Base-by-base conservation (phyloP, 2,797 vertebrate species). In the Ara ararauna region DNA sequence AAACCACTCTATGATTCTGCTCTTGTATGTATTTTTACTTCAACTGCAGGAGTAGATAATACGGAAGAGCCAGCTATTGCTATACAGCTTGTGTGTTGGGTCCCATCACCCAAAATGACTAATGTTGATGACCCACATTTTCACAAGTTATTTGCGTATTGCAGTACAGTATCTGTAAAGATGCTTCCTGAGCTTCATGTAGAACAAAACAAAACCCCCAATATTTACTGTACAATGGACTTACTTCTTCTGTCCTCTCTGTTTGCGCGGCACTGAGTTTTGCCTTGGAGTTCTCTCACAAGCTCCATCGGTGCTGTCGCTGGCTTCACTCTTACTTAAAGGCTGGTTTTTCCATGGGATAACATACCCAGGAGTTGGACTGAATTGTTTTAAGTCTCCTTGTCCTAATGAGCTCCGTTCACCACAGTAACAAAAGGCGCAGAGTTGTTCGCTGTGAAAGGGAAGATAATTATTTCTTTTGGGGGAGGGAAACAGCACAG, bases 361-460 rank as follows among this genome's bases (percentile, higher is more conserved):
- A 95, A 98, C 92, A 74, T 98, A 98, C 96, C 98, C 98, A 95
- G 98, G 98, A 34, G 99, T 98, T 95, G 98, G 97, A 97, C 98
- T 97, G 96, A 99, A 99, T 85, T 97, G 98, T 97, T 98, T 99
- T 96, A 99, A 98, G 92, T 99, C 99, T 95, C 99, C 99, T 98
- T 99, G 99, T 98, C 99, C 99, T 97, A 99, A 98, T 88, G 99
- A 99, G 98, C 99, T 99, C 89, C 98, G 98, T 95, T 98, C 99
- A 96, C 99, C 99, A 94, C 99, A 99, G 98, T 99, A 99, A 98
- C 99, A 99, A 98, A 99, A 99, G 98, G 99, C 99, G 97, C 99
- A 99, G 97, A 99, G 98, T 98, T 98, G 98, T 97, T 99, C 99
- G 84, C 98, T 98, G 93, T 97, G 97, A 75, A 85, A 92, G 24